Evolutionary conservation across 2,797 vertebrate genomes (phyloP).

Genomic region (Lerista edwardsae): DNA sequence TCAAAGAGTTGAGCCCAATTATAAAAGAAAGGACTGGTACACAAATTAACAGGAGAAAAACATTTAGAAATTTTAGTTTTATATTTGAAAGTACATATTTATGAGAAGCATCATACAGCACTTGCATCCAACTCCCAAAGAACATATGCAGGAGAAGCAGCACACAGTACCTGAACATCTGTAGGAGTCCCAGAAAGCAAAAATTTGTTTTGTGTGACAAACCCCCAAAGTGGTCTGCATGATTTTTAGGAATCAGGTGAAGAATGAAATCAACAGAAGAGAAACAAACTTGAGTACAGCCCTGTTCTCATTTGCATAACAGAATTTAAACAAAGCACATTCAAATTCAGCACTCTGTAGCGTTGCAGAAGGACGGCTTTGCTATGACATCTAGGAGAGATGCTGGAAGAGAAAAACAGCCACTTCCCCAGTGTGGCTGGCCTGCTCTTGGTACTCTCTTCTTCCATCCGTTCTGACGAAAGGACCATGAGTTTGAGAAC

Average conservation of each 20-base stretch:
- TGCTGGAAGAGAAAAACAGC: fast-evolving
- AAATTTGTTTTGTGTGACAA: slow-evolving; percentile 48
- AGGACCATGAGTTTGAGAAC: slow-evolving; percentile 7
- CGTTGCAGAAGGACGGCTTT: background rate
- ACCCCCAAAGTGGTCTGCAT: slow-evolving; percentile 56
- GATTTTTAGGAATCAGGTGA: slow-evolving; percentile 48
- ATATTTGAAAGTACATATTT: slow-evolving; percentile 57
- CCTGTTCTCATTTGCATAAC: slow-evolving; percentile 39
- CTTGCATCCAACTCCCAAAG: slow-evolving; percentile 62
- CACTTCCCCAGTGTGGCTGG: background rate
- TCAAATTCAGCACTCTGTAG: background rate
- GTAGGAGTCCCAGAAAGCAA: slow-evolving; percentile 61
- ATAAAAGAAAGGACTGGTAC: slow-evolving; percentile 48
- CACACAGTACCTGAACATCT: slow-evolving; percentile 66
- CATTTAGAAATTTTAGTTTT: slow-evolving; percentile 51
- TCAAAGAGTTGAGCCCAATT: slow-evolving; percentile 46
- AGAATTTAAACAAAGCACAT: background rate
- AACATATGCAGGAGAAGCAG: slow-evolving; percentile 64
- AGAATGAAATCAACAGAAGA: slow-evolving; percentile 32
- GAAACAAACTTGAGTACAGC: slow-evolving; percentile 2
- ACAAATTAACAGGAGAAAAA: slow-evolving; percentile 46
- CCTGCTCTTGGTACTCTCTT: background rate
- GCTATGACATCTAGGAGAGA: background rate
- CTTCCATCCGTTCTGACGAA: background rate
- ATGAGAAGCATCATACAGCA: slow-evolving; percentile 54